These are phyloP conservation scores for Heteromormyrus szaboi DNA, from an alignment of 2,797 vertebrate genomes.

Conservation along the genomic window DNA sequence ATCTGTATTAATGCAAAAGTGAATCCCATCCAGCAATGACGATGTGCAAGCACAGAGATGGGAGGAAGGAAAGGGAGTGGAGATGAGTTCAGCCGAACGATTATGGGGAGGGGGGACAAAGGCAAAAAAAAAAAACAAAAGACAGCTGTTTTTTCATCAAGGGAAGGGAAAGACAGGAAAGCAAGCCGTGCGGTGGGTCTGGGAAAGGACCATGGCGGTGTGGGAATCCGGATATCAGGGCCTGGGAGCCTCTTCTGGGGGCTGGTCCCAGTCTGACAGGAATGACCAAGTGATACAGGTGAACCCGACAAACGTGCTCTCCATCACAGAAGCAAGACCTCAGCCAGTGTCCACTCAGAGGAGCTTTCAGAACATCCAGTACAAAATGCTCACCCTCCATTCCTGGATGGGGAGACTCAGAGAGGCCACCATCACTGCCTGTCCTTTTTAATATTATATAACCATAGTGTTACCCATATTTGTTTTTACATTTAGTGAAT, in stretches of 20 bases:
- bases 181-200: neutral
- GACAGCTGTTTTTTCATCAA: neutral
- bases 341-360: neutral
- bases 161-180: neutral
- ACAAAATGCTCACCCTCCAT: neutral
- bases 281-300: neutral
- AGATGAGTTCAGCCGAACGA: neutral
- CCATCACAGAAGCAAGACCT: neutral
- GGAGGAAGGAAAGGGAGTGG: neutral
- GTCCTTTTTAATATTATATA: neutral
- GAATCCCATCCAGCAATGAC: neutral
- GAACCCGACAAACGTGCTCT: neutral
- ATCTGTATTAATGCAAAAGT: neutral
- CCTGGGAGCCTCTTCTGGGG: neutral
- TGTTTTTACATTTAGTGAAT: neutral
- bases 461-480: neutral
- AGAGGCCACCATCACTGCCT: neutral
- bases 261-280: neutral
- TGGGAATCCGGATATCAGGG: neutral
- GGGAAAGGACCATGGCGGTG: neutral
- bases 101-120: neutral
- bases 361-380: neutral
- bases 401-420: neutral
- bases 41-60: neutral
- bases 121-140: slow-evolving; percentile 36